Evolutionary conservation across 2,888 invertebrate species (phyloP).

Genomic region (Automeris io): DNA sequence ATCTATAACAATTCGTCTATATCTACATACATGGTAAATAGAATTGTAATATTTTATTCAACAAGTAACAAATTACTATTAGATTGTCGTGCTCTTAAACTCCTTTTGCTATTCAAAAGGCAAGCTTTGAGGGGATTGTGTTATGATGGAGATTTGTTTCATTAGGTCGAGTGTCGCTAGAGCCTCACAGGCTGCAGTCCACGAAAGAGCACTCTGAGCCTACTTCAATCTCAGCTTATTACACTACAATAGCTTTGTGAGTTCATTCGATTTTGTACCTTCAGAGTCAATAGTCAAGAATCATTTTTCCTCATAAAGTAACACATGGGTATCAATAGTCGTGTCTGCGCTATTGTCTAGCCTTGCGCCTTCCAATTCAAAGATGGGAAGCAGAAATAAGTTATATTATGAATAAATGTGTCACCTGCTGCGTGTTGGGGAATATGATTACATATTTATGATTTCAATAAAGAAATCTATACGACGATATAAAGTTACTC

Average conservation of each 20-base stretch:
- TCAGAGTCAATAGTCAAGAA: constrained; percentile 15
- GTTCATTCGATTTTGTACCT: constrained; percentile 25
- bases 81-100: background rate
- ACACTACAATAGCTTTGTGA: constrained; percentile 27
- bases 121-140: constrained; percentile 21
- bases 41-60: too few relatives aligned
- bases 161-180: constrained; percentile 56
- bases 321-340: constrained; percentile 26
- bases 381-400: constrained; percentile 35
- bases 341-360: constrained; percentile 45
- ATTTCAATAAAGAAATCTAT: too few relatives aligned
- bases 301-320: constrained; percentile 10
- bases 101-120: constrained; percentile 18
- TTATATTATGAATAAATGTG: constrained; percentile 11
- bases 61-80: background rate
- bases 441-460: background rate
- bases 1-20: too few relatives aligned
- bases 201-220: constrained; percentile 45
- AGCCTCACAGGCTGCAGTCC: constrained; percentile 40
- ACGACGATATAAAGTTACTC: too few relatives aligned
- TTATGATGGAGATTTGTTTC: constrained; percentile 34
- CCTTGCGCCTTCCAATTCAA: constrained; percentile 34
- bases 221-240: constrained; percentile 44
- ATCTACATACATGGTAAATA: too few relatives aligned
- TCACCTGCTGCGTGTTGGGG: constrained; percentile 16